Percentiles rank a stretch among this genome's conserved stretches.
These are phyloP conservation scores for Keiferia lycopersicella DNA, from an alignment of 2,888 invertebrate genomes.

Conservation along the genomic window DNA sequence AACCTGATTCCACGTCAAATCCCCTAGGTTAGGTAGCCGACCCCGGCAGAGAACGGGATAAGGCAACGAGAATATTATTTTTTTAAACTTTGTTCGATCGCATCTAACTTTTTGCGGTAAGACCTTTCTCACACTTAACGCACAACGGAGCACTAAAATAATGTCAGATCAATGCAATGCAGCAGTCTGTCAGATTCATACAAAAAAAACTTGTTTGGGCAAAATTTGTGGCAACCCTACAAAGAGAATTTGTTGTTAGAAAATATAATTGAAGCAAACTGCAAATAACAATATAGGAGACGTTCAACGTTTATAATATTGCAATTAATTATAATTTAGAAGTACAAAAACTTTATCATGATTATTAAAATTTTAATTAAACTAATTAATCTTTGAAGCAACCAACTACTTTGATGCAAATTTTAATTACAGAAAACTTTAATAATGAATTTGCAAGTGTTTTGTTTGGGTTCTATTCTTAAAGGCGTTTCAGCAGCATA, in stretches of 20 bases:
- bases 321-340: background rate
- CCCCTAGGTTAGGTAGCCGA: too few species aligned
- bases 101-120: too few species aligned
- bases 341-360: background rate
- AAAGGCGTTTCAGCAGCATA: background rate
- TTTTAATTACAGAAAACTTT: background rate
- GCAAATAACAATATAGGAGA: conserved; percentile 35
- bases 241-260: conserved; percentile 35
- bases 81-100: too few species aligned
- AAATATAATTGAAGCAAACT: conserved; percentile 56
- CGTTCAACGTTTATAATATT: background rate
- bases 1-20: too few species aligned
- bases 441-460: background rate
- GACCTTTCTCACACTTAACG: too few species aligned
- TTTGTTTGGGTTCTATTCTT: background rate
- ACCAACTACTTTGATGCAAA: conserved; percentile 5
- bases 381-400: background rate
- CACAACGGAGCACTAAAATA: too few species aligned
- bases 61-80: too few species aligned
- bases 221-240: conserved; percentile 47
- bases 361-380: background rate
- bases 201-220: too few species aligned
- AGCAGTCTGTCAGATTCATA: too few species aligned
- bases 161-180: too few species aligned
- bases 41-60: too few species aligned